Evolutionary conservation across 2,797 vertebrate species (phyloP).

Genomic region (Thalassophryne amazonica): DNA sequence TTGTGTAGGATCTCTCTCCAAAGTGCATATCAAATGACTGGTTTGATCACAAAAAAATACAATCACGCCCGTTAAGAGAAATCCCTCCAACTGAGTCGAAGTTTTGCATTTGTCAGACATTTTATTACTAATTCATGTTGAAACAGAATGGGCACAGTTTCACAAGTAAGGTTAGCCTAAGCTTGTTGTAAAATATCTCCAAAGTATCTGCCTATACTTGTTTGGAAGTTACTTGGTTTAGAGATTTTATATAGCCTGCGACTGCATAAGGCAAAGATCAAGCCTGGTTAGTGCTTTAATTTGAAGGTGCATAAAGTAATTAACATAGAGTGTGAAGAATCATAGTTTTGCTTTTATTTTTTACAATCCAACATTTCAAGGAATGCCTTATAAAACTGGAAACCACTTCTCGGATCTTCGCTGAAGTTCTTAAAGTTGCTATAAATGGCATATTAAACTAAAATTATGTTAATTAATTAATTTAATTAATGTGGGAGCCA

Average conservation of each 20-base stretch:
- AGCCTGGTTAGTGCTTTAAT: too few species aligned
- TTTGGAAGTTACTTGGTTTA: background rate
- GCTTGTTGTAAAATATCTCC: constrained; percentile 7
- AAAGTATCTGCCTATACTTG: background rate
- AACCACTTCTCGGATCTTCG: too few species aligned
- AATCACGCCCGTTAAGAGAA: constrained; percentile 9
- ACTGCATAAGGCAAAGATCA: background rate
- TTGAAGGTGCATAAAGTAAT: too few species aligned
- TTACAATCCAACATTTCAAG: too few species aligned
- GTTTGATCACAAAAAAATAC: constrained; percentile 17
- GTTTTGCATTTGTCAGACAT: constrained; percentile 26
- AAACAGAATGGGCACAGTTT: background rate
- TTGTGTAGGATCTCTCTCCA: constrained; percentile 9
- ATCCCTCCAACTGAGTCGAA: background rate
- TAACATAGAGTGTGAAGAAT: background rate
- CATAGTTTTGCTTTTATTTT: background rate
- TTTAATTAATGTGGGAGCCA: too few species aligned
- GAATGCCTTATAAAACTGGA: too few species aligned
- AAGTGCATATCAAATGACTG: constrained; percentile 23
- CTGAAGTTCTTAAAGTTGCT: too few species aligned
- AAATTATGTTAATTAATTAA: too few species aligned
- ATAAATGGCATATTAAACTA: too few species aligned
- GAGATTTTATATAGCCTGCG: constrained; percentile 13
- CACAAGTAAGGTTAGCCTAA: constrained; percentile 3
- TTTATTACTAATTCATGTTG: background rate